Base-by-base conservation (phyloP, 2,113 vertebrate genomes). In the Pedetes capensis region DNA sequence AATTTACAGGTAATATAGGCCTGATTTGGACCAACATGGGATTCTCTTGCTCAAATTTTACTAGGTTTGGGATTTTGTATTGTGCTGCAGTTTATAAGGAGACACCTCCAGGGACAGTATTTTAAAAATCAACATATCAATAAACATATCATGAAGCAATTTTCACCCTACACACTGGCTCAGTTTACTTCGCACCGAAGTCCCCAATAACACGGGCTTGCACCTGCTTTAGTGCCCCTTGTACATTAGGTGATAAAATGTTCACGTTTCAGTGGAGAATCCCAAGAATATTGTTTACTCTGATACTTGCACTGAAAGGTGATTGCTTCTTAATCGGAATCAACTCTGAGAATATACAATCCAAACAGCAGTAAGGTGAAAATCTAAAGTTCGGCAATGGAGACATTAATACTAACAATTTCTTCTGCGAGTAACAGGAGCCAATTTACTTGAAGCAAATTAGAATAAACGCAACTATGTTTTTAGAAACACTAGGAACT, bases 401-500 rank as follows among this genome's bases (percentile, higher is more conserved):
- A 95, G 79, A 29, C 59, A 93, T 90, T 51, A 75, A 69, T 53
- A 75, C 68, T 71, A 84, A 91, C 8, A 16, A 16, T 34, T 96
- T 93, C 79, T 47, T 55, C 86, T 44, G 22, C 55, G 20, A 93
- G 44, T 27, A 34, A 75, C 27, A 64, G 78, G 59, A 47, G 20
- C 87, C 92, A 92, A 14, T 53, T 75, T 17, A 94, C 88, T 57
- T 69, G 44, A 32, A 53, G 68, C 29, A 64, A 86, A 89, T 92
- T 49, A 79, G 81, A 96, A 23, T 6, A 32, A n/a, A 90, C 18
- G 88, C 51, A 95, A 53, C 87, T 53, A 49, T 1, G 64, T 93
- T 76, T 76, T 93, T 59, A 91, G 71, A 81, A 96, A 92, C 55
- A 86, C 91, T 32, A 85, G 95, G 55, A 95, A 85, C 95, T 98